These are phyloP conservation scores for Chironomus riparius DNA, from an alignment of 2,888 invertebrate genomes.

Conservation along the genomic window DNA sequence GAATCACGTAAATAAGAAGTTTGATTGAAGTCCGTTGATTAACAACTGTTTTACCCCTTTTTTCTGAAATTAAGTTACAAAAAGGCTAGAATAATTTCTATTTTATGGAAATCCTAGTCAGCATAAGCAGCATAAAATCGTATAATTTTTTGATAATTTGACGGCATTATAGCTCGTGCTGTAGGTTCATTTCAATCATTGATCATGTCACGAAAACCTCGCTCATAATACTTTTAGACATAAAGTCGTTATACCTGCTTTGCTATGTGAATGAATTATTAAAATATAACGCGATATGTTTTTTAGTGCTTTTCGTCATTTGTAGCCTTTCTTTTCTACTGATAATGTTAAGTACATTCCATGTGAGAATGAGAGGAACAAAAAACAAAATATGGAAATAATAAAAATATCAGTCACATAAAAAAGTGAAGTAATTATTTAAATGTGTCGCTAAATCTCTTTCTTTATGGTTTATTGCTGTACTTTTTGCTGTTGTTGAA, in stretches of 20 bases:
- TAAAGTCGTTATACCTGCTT: neutral
- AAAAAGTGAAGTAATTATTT: neutral
- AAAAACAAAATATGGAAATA: neutral
- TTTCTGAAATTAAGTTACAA: too few relatives aligned
- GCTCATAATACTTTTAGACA: neutral
- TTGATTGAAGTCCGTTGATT: too few relatives aligned
- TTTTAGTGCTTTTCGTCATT: neutral
- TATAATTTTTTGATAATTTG: constrained; percentile 21
- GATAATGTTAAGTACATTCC: neutral
- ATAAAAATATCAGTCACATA: too few relatives aligned
- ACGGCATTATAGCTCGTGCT: constrained; percentile 9
- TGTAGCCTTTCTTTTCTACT: neutral
- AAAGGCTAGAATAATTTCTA: neutral
- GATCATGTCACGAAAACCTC: neutral
- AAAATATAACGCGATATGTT: neutral
- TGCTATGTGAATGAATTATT: neutral
- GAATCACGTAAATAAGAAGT: too few relatives aligned
- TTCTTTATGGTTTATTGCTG: neutral
- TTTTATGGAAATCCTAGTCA: constrained; percentile 6
- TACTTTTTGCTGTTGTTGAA: neutral
- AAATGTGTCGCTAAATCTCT: neutral
- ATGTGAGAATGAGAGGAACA: neutral
- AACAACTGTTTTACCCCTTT: too few relatives aligned
- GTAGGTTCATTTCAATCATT: constrained; percentile 20
- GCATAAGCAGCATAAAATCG: neutral